phyloP scores from a whole-genome alignment of 1,140 invertebrate species.

The Aphis gossypii region DNA sequence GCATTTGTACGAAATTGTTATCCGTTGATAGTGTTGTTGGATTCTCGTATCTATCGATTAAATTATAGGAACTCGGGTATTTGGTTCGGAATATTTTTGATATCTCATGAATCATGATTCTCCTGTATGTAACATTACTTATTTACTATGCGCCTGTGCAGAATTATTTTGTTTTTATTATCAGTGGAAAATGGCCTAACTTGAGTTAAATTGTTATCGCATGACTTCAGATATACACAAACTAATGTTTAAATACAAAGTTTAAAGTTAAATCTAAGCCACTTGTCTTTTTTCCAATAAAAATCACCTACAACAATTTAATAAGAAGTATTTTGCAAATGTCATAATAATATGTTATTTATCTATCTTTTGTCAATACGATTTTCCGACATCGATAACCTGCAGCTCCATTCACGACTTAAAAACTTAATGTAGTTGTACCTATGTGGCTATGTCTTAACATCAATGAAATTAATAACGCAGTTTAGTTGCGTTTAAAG shows the following conservation, averaged over 20 bases:
- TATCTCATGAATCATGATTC: too few relatives aligned
- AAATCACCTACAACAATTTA: not conserved
- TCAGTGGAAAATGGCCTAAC: not conserved
- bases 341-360: too few relatives aligned
- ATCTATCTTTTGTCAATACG: not conserved
- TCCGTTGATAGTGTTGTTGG: not conserved
- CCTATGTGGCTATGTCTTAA: not conserved
- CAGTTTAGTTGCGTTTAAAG: not conserved
- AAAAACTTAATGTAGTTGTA: not conserved
- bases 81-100: not conserved
- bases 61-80: not conserved
- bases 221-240: not conserved
- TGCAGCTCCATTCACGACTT: not conserved
- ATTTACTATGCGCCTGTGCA: not conserved
- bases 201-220: not conserved
- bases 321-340: too few relatives aligned
- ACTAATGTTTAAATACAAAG: not conserved
- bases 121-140: too few relatives aligned
- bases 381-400: not conserved
- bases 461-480: conserved; percentile 17
- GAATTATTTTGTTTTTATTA: not conserved
- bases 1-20: not conserved
- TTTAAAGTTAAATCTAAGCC: not conserved
- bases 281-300: not conserved
- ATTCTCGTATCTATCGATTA: not conserved